Base-by-base conservation (phyloP, 2,888 invertebrate genomes). In the Dione vanillae region DNA sequence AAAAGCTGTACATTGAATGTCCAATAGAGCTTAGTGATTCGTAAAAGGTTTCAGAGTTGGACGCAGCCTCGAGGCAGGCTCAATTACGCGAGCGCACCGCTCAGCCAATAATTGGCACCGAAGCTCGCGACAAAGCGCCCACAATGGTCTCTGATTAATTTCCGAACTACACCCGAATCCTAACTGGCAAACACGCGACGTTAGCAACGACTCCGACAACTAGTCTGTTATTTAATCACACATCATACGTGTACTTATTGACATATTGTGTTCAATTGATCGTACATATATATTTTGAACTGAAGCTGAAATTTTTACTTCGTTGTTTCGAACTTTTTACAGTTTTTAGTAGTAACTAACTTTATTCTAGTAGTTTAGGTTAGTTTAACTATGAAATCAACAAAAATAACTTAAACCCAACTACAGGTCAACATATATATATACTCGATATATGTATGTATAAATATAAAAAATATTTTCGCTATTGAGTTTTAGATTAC, bases 81-180 rank as follows among this genome's bases (percentile, higher is more conserved):
- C 90, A 91, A 91, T 91, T 91, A 90, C 89, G 83, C 79, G 77
- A 81, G 80, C 80, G 80, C 84, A 81, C 84, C 84, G 81, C 84
- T 83, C 86, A 86, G 85, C 90, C 91, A 90, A 90, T 92, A 89
- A 92, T 91, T 92, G 91, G 91, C 89, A 85, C 84, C 86, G 84
- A 85, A 84, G 81, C 85, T 83, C 87, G 86, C 89, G 90, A 91
- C 92, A 91, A 92, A 92, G 91, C 90, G 87, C 84, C 91, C 91
- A 91, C 92, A 91, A 91, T 91, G 87, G 89, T 83, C 85, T 73
- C 89, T 92, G 92, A 92, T 92, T 92, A 92, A 92, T 92, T 92
- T 92, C 88, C 91, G 90, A 91, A 92, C 92, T 91, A 87, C 89
- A 85, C 85, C 91, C 92, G 91, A 92, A 92, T 91, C 88, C 90